phyloP scores from a whole-genome alignment of 2,113 vertebrate species.

The Ia io region DNA sequence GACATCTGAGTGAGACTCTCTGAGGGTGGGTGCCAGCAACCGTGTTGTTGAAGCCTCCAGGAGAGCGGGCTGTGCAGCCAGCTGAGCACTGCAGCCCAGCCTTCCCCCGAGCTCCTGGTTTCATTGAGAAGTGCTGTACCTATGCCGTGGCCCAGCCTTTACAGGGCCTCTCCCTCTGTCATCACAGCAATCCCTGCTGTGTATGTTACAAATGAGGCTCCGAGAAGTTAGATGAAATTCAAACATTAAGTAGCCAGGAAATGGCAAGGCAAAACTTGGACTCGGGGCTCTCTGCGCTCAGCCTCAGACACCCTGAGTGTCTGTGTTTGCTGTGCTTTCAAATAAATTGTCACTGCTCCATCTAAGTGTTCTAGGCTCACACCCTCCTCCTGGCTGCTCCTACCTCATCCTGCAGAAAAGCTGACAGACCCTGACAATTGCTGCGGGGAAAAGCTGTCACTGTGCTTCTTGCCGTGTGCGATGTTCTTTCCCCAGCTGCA shows the following conservation, averaged over 20 bases:
- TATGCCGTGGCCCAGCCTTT: neutral
- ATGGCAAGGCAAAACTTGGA: neutral
- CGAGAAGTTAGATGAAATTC: neutral
- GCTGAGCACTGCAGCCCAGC: neutral
- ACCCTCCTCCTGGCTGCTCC: neutral
- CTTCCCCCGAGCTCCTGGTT: neutral
- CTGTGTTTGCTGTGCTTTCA: neutral
- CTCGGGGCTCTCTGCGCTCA: neutral
- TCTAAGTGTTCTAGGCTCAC: neutral
- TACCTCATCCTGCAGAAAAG: neutral
- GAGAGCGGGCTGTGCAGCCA: neutral
- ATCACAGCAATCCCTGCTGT: neutral
- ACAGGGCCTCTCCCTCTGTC: neutral
- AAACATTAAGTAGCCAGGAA: neutral
- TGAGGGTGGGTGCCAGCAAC: neutral
- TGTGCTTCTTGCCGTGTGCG: neutral
- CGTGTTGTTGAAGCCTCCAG: neutral
- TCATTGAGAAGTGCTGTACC: neutral
- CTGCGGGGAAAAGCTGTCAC: fast-evolving
- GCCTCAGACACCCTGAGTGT: neutral
- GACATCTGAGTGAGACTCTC: neutral
- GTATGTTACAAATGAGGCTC: neutral
- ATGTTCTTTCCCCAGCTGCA: neutral
- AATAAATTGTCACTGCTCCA: neutral
- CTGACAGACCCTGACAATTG: neutral